phyloP scores from a whole-genome alignment of 2,888 invertebrate genomes.

The Notodonta dromedarius region DNA sequence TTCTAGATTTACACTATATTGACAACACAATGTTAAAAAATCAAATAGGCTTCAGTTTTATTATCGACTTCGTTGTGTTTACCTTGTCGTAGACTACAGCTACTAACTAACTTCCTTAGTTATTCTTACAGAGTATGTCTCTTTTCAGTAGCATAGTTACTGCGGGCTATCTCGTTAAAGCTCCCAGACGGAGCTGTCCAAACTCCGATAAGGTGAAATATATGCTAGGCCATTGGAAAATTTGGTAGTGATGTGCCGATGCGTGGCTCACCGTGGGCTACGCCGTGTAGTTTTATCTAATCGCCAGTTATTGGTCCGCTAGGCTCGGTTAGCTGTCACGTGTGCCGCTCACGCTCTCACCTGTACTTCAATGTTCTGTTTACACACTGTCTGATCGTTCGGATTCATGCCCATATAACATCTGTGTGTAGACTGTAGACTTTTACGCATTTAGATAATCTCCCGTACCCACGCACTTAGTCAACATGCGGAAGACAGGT shows the following conservation, averaged over 20 bases:
- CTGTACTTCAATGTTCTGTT: background rate
- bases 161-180: conserved; percentile 10
- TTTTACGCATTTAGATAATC: too few relatives aligned
- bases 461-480: too few relatives aligned
- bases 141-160: background rate
- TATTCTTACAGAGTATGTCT: background rate
- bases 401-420: background rate
- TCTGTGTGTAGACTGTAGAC: background rate
- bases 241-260: conserved; percentile 10
- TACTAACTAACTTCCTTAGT: background rate
- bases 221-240: conserved; percentile 33
- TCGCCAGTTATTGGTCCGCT: conserved; percentile 27
- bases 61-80: too few relatives aligned
- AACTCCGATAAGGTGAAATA: conserved; percentile 28
- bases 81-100: too few relatives aligned
- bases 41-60: too few relatives aligned
- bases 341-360: background rate
- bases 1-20: too few relatives aligned
- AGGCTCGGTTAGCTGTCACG: conserved; percentile 7
- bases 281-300: conserved; percentile 33
- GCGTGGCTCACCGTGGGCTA: conserved; percentile 9
- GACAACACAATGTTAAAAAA: too few relatives aligned
- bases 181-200: conserved; percentile 29
- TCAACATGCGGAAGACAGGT: too few relatives aligned
- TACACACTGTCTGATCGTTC: background rate